These are phyloP conservation scores for Scolanthus callimorphus DNA, from an alignment of 92 coral and sea anemone species.

Conservation along the genomic window DNA sequence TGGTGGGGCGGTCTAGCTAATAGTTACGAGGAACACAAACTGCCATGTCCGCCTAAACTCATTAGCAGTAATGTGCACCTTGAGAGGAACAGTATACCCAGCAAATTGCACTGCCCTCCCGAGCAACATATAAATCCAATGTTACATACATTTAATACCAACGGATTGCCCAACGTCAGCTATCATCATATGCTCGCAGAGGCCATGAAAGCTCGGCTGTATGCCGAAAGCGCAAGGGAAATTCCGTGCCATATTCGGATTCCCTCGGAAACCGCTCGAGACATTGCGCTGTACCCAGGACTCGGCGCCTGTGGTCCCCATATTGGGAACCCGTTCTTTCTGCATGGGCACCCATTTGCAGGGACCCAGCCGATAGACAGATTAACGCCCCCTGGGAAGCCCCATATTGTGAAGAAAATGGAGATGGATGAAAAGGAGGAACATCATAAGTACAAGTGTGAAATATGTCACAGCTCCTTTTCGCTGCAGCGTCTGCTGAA, in stretches of 20 bases:
- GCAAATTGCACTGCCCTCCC: slow-evolving; percentile 19
- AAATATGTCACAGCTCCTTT: slow-evolving; percentile 91
- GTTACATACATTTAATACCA: slow-evolving; percentile 6
- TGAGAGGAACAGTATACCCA: slow-evolving; percentile 36
- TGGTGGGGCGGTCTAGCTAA: slow-evolving; percentile 63
- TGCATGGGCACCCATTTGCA: slow-evolving; percentile 53
- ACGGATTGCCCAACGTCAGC: slow-evolving; percentile 26
- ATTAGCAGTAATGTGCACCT: slow-evolving; percentile 31
- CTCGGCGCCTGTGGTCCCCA: slow-evolving; percentile 47
- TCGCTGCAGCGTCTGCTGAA: slow-evolving; percentile 88
- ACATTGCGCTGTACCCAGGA: slow-evolving; percentile 45
- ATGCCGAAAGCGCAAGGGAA: slow-evolving; percentile 29
- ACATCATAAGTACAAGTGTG: slow-evolving; percentile 90
- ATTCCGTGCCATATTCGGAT: slow-evolving; percentile 60
- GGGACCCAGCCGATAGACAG: slow-evolving; percentile 35
- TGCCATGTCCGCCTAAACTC: slow-evolving; percentile 84
- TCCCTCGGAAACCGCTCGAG: slow-evolving; percentile 56
- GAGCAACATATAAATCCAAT: slow-evolving; percentile 38
- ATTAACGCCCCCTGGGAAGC: slow-evolving; percentile 31
- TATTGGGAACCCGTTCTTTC: slow-evolving; percentile 53
- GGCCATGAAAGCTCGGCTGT: slow-evolving; percentile 27
- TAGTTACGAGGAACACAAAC: slow-evolving; percentile 53
- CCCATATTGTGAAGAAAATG: slow-evolving; percentile 24
- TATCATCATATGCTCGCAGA: slow-evolving; percentile 43
- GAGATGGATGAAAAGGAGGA: slow-evolving; percentile 42